A percentile compares a stretch with the other conserved stretches of the same genome.
Conservation (phyloP, 35 echinoderm and acorn worm species). For the Ophioderma brevispina region DNA sequence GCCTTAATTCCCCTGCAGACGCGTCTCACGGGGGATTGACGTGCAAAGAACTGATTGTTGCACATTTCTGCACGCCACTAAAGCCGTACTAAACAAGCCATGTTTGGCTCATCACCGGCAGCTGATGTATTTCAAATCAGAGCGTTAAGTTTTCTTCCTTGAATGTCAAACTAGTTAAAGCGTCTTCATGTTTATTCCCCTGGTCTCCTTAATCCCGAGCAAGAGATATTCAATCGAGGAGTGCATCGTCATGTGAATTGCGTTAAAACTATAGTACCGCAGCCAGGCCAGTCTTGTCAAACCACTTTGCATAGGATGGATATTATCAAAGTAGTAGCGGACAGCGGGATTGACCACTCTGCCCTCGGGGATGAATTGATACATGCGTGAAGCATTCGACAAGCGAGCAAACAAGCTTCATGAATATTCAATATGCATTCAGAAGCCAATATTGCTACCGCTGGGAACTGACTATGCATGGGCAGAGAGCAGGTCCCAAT, state of each 20-base stretch:
- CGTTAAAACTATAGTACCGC: no score
- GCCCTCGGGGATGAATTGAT: neutral
- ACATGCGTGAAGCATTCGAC: conserved; percentile 4
- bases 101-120: neutral
- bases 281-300: no score
- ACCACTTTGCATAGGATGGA: conserved; percentile 3
- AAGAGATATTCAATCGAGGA: neutral
- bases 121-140: conserved; percentile 6
- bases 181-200: neutral
- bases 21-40: neutral
- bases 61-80: neutral
- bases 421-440: conserved; percentile 5
- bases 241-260: no score
- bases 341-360: neutral
- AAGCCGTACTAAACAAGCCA: neutral
- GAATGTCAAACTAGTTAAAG: neutral
- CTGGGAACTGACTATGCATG: conserved; percentile 3
- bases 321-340: neutral
- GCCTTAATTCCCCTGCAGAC: neutral
- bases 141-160: neutral
- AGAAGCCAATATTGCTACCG: neutral
- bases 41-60: neutral
- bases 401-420: neutral
- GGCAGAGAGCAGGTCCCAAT: neutral
- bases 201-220: neutral